Conservation (phyloP, 1,140 invertebrate genomes). For the Dermatophagoides farinae region DNA sequence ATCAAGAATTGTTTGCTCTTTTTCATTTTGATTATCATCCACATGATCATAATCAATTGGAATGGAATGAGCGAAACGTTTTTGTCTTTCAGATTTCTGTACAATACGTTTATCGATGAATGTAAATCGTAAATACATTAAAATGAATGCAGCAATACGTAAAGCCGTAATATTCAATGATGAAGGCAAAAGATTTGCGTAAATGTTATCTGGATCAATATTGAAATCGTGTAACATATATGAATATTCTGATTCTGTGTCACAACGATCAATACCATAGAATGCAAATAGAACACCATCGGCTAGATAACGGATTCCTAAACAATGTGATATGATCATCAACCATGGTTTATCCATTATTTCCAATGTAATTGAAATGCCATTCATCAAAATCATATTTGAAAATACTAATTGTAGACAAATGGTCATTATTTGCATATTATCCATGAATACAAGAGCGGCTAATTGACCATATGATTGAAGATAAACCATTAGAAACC, state of each 20-base stretch:
- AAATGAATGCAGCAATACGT: neutral
- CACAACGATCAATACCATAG: constrained; percentile 7
- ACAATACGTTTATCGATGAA: neutral
- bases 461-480: neutral
- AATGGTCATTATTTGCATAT: neutral
- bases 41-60: neutral
- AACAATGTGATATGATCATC: neutral
- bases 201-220: neutral
- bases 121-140: neutral
- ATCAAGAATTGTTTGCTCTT: too few relatives aligned
- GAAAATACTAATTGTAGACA: neutral
- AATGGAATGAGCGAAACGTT: neutral
- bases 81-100: neutral
- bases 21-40: too few relatives aligned
- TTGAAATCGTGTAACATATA: neutral
- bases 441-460: neutral
- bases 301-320: neutral
- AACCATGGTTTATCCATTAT: neutral
- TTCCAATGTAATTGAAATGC: neutral
- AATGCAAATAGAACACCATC: neutral
- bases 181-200: neutral
- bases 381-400: neutral
- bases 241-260: neutral
- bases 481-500: neutral
- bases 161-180: neutral